A percentile compares a stretch with the other conserved stretches of the same genome.
Evolutionary conservation across 2,113 vertebrate genomes (phyloP).

Genomic region (Notarius lentiginosus): DNA sequence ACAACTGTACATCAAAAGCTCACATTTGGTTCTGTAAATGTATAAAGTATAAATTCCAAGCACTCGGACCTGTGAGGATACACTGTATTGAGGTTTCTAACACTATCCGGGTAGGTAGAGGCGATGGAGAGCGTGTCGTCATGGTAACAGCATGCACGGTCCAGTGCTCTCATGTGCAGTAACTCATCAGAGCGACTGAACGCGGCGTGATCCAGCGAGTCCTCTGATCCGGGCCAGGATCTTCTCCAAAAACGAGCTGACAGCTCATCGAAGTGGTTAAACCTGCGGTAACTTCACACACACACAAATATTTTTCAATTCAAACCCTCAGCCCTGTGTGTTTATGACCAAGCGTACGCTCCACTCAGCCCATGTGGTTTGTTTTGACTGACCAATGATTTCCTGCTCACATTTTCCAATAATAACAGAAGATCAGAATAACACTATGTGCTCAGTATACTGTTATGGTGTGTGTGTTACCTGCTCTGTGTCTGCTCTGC

Average conservation of each 20-base stretch:
- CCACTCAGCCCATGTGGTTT: background rate
- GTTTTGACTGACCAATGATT: conserved; percentile 23
- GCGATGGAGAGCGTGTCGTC: conserved; percentile 73
- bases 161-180: conserved; percentile 77
- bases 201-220: conserved; percentile 82
- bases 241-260: conserved; percentile 81
- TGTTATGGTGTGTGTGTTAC: conserved; percentile 60
- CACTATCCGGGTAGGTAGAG: conserved; percentile 72
- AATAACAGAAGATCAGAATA: conserved; percentile 15
- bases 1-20: too few relatives aligned
- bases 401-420: conserved; percentile 42
- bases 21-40: background rate
- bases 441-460: background rate
- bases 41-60: background rate
- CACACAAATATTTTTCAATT: background rate
- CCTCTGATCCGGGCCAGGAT: conserved; percentile 74
- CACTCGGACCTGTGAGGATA: conserved; percentile 69
- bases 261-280: conserved; percentile 87
- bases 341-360: background rate
- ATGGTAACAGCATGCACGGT: conserved; percentile 77
- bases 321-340: background rate
- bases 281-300: conserved; percentile 78
- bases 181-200: conserved; percentile 84
- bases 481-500: conserved; percentile 87
- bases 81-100: conserved; percentile 68